A percentile compares a stretch with the other conserved stretches of the same genome.
phyloP scores from a whole-genome alignment of 2,113 vertebrate species.

The Dolichallabes microphthalmus region DNA sequence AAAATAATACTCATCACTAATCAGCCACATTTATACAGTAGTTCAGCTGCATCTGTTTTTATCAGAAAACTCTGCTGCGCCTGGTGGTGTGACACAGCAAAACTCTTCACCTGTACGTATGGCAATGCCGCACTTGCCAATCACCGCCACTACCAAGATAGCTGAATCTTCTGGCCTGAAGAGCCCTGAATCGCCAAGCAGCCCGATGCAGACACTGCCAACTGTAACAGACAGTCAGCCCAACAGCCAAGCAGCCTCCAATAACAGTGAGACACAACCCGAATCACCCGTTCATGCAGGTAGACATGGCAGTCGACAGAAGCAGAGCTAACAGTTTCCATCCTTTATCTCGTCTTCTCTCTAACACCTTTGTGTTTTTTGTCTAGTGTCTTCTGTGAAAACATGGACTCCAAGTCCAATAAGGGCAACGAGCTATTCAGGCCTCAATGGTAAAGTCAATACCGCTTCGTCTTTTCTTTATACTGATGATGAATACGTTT shows the following conservation, averaged over 20 bases:
- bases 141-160: constrained; percentile 85
- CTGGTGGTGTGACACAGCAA: constrained; percentile 63
- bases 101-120: constrained; percentile 74
- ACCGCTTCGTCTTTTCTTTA: neutral
- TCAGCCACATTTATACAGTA: neutral
- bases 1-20: neutral
- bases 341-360: neutral
- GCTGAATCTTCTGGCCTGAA: constrained; percentile 67
- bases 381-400: constrained; percentile 67
- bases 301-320: constrained; percentile 47
- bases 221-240: constrained; percentile 54
- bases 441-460: constrained; percentile 67
- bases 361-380: constrained; percentile 12
- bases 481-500: neutral
- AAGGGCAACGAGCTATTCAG: constrained; percentile 68
- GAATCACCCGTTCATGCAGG: constrained; percentile 74
- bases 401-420: constrained; percentile 69
- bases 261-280: constrained; percentile 59
- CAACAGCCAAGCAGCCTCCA: constrained; percentile 56
- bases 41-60: neutral
- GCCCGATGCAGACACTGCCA: constrained; percentile 53
- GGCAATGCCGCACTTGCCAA: constrained; percentile 85
- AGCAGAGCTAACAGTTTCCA: neutral
- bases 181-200: constrained; percentile 63
- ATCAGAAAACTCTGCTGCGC: constrained; percentile 60